phyloP scores from a whole-genome alignment of 2,113 vertebrate genomes.

The Rynchops niger region DNA sequence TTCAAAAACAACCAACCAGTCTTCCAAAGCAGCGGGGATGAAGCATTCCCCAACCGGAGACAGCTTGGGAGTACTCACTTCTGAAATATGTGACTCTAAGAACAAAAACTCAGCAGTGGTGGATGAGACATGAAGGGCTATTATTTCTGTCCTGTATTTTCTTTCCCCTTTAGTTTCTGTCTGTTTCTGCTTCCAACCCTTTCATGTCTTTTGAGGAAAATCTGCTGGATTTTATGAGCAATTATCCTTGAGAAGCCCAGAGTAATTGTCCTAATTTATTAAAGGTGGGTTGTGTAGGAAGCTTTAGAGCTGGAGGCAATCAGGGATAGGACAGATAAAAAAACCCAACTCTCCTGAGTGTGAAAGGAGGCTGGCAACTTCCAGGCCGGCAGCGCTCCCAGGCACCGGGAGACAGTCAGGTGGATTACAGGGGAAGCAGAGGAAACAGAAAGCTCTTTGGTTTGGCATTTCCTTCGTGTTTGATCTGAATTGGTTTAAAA shows the following conservation, averaged over 20 bases:
- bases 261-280: constrained; percentile 50
- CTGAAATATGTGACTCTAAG: constrained; percentile 38
- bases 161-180: constrained; percentile 31
- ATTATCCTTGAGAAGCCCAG: not conserved
- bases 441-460: constrained; percentile 50
- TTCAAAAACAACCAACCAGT: not conserved
- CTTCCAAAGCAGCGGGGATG: not conserved
- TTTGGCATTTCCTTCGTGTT: constrained; percentile 55
- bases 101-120: constrained; percentile 39
- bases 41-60: not conserved
- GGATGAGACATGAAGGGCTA: constrained; percentile 33
- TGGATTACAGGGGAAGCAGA: constrained; percentile 61
- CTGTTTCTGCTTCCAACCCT: constrained; percentile 13
- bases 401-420: not conserved
- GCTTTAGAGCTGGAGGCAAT: not conserved
- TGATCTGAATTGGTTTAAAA: constrained; percentile 58
- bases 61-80: constrained; percentile 18
- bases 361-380: not conserved
- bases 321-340: constrained; percentile 12
- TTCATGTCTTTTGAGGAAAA: constrained; percentile 42
- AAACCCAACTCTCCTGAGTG: not conserved
- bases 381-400: not conserved
- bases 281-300: constrained; percentile 17
- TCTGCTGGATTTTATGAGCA: constrained; percentile 39
- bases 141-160: constrained; percentile 54